Conservation (phyloP, 1,140 invertebrate species). For the Diorhabda elongata region DNA sequence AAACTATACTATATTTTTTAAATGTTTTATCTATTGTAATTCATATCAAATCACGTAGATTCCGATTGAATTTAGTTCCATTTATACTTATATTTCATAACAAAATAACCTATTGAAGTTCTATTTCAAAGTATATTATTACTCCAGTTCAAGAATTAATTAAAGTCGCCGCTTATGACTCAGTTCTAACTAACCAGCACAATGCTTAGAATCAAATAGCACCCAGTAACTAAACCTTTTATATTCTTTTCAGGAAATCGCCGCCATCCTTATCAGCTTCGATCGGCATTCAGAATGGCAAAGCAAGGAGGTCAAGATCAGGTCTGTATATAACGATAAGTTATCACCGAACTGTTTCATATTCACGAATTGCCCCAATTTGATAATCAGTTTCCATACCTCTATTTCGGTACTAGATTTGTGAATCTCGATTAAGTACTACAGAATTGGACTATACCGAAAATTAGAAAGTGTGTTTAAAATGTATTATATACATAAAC, state of each 20-base stretch:
- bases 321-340: conserved; percentile 56
- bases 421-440: background rate
- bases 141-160: too few species aligned
- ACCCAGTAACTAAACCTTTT: background rate
- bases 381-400: conserved; percentile 3
- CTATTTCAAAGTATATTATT: too few species aligned
- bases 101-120: too few species aligned
- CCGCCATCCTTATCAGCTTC: conserved; percentile 94
- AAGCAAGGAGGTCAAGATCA: conserved; percentile 93
- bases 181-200: too few species aligned
- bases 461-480: background rate
- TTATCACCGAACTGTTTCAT: conserved; percentile 11
- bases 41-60: too few species aligned
- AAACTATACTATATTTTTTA: too few species aligned
- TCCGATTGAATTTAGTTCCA: too few species aligned
- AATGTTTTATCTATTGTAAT: too few species aligned
- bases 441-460: background rate
- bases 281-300: conserved; percentile 95
- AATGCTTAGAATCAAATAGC: too few species aligned
- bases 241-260: conserved; percentile 85
- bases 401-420: conserved; percentile 3
- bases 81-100: too few species aligned
- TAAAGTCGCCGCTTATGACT: too few species aligned
- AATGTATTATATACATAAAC: background rate
- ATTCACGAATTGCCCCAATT: conserved; percentile 13